Percentiles rank a stretch among this genome's conserved stretches.
phyloP scores from a whole-genome alignment of 2,797 vertebrate genomes.

The Anabacerthia variegaticeps region DNA sequence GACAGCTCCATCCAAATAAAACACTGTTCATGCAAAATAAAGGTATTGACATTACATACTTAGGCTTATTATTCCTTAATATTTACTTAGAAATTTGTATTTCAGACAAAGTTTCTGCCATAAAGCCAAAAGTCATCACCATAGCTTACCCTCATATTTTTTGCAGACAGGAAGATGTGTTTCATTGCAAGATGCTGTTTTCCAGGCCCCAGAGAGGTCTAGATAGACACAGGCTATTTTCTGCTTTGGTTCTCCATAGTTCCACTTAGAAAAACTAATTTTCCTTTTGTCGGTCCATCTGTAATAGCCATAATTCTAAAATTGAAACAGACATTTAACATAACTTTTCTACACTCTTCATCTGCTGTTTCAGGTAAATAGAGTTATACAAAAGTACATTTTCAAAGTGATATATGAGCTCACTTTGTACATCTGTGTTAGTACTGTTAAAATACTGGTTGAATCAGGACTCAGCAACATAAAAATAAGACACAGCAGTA shows the following conservation, averaged over 20 bases:
- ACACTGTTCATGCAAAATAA: background rate
- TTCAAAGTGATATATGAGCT: background rate
- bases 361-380: background rate
- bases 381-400: background rate
- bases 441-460: background rate
- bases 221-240: constrained; percentile 85
- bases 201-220: constrained; percentile 81
- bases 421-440: background rate
- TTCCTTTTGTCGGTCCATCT: constrained; percentile 82
- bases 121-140: background rate
- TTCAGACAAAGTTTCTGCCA: background rate
- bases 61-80: background rate
- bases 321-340: background rate
- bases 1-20: background rate
- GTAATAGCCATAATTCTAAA: constrained; percentile 78
- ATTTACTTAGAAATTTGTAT: background rate
- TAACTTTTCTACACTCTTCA: background rate
- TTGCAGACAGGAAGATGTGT: constrained; percentile 84
- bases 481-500: background rate
- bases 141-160: constrained; percentile 77
- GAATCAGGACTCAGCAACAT: background rate
- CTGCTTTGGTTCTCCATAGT: constrained; percentile 75
- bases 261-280: constrained; percentile 81
- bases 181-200: constrained; percentile 79
- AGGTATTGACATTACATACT: background rate